Percentiles rank a stretch among this genome's conserved stretches.
Conservation (phyloP, 2,888 invertebrate species). For the Anarsia innoxiella region DNA sequence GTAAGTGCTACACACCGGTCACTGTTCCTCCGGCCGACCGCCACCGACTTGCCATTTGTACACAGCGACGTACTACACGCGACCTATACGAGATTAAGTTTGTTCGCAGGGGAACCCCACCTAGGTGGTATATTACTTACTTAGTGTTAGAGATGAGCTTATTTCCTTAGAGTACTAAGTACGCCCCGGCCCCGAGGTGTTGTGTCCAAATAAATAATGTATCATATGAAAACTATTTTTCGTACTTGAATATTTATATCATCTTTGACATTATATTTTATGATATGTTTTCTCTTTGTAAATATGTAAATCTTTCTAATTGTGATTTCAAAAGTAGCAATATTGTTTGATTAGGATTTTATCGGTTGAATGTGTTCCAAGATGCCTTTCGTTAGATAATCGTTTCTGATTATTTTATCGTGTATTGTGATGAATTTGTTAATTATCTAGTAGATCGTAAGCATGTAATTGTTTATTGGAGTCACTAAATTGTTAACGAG, state of each 20-base stretch:
- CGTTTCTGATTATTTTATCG: conserved; percentile 3
- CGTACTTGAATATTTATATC: conserved; percentile 29
- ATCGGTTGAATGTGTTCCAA: conserved; percentile 11
- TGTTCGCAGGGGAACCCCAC: conserved; percentile 1
- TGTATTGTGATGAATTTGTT: conserved; percentile 17
- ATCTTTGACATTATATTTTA: conserved; percentile 39
- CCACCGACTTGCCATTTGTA: conserved; percentile 17
- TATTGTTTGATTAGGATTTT: conserved; percentile 21
- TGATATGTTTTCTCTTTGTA: conserved; percentile 41
- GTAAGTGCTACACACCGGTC: conserved; percentile 22
- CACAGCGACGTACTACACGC: no score
- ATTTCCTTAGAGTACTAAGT: conserved; percentile 24
- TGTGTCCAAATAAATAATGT: conserved; percentile 22
- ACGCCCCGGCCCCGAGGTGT: conserved; percentile 17
- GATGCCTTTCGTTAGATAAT: conserved; percentile 5
- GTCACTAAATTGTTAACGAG: conserved; percentile 16
- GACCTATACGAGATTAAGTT: conserved; percentile 6
- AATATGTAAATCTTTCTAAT: conserved; percentile 55
- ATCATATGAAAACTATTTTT: conserved; percentile 32
- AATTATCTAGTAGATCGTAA: conserved; percentile 14
- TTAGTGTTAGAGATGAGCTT: conserved; percentile 35
- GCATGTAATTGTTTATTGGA: conserved; percentile 16
- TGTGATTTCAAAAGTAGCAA: conserved; percentile 42
- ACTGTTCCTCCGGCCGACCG: no score
- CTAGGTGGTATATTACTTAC: conserved; percentile 10